Percentiles rank a stretch among this genome's conserved stretches.
phyloP scores from a whole-genome alignment of 2,888 invertebrate genomes.

The Dolomedes plantarius region DNA sequence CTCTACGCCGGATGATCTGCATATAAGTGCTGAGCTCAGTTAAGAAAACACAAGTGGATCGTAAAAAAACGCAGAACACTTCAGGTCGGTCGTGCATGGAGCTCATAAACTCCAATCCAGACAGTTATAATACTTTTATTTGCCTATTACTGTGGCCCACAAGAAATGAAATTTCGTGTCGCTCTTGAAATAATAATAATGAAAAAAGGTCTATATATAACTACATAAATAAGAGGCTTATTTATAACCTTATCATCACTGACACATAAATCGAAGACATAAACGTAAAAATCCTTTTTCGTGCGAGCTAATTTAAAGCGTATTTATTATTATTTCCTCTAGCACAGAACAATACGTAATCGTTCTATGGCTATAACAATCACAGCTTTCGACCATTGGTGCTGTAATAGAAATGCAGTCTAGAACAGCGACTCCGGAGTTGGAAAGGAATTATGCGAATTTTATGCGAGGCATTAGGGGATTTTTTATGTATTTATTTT shows the following conservation, averaged over 20 bases:
- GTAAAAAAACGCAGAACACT: slow-evolving; percentile 3
- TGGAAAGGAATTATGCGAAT: slow-evolving; percentile 56
- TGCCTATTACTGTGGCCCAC: slow-evolving; percentile 60
- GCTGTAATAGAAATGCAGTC: slow-evolving; percentile 7
- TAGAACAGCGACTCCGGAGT: neutral
- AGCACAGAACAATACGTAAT: slow-evolving; percentile 56
- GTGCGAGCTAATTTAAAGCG: slow-evolving; percentile 65
- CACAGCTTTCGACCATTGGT: slow-evolving; percentile 44
- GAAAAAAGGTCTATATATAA: slow-evolving; percentile 46
- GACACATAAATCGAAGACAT: slow-evolving; percentile 69
- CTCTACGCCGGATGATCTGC: slow-evolving; percentile 18
- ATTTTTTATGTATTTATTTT: too few species aligned
- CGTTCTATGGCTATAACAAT: slow-evolving; percentile 53
- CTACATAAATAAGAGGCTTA: slow-evolving; percentile 68
- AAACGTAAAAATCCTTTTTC: slow-evolving; percentile 59
- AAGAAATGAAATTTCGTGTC: slow-evolving; percentile 68
- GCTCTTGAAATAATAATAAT: neutral
- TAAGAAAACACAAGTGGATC: slow-evolving; percentile 11
- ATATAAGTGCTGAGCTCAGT: slow-evolving; percentile 11
- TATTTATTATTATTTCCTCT: slow-evolving; percentile 47
- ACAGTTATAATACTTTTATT: slow-evolving; percentile 71
- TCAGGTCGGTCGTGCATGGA: slow-evolving; percentile 44
- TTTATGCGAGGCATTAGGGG: slow-evolving; percentile 49
- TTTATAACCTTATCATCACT: slow-evolving; percentile 71
- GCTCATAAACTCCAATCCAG: slow-evolving; percentile 59